A percentile compares a stretch with the other conserved stretches of the same genome.
phyloP scores from a whole-genome alignment of 2,113 vertebrate species.

The Tinamus guttatus region DNA sequence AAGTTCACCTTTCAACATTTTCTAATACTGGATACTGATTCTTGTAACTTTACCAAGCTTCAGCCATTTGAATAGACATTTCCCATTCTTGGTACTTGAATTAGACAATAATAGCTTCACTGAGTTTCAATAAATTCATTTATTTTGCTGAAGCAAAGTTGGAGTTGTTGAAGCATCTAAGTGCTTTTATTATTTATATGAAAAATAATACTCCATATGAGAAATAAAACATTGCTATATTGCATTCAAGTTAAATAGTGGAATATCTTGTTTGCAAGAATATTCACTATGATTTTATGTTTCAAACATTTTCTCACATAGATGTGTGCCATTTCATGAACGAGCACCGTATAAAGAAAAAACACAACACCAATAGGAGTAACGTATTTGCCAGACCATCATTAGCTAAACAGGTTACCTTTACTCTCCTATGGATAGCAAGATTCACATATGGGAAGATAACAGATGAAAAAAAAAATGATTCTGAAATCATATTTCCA shows the following conservation, averaged over 20 bases:
- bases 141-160: neutral
- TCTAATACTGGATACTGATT: neutral
- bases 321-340: neutral
- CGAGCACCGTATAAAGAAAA: neutral
- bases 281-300: neutral
- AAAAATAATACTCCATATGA: neutral
- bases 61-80: neutral
- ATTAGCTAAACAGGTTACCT: neutral
- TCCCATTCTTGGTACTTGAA: neutral
- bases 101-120: neutral
- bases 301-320: neutral
- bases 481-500: neutral
- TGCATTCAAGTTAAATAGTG: neutral
- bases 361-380: neutral
- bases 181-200: neutral
- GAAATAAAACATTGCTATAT: neutral
- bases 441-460: neutral
- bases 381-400: neutral
- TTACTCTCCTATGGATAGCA: neutral
- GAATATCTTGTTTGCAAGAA: neutral
- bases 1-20: neutral
- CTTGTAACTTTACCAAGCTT: neutral
- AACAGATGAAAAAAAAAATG: neutral
- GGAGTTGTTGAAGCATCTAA: neutral
- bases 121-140: neutral